Evolutionary conservation across 2,113 vertebrate species (phyloP).

Genomic region (Scartelaos histophorus): DNA sequence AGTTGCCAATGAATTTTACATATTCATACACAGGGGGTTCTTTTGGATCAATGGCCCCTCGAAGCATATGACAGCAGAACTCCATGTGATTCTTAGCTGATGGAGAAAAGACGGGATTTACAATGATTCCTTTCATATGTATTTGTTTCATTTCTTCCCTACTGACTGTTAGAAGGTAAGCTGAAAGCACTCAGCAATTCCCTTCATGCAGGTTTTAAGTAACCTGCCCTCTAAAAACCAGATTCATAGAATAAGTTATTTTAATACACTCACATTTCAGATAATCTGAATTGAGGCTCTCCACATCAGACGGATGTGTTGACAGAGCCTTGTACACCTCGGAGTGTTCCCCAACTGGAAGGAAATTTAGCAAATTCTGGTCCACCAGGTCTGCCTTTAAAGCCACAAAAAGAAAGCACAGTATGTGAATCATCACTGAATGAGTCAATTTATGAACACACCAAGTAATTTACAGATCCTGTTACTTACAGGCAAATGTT

Average conservation of each 20-base stretch:
- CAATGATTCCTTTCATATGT: neutral
- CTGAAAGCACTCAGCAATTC: too few relatives aligned
- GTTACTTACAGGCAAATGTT: constrained; percentile 96
- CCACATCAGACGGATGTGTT: constrained; percentile 87
- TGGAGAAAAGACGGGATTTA: constrained; percentile 9
- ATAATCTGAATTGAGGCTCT: constrained; percentile 88
- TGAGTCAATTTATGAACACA: neutral
- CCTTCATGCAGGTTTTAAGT: too few relatives aligned
- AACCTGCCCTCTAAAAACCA: too few relatives aligned
- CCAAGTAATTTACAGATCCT: neutral
- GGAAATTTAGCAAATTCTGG: constrained; percentile 99
- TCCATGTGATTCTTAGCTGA: constrained; percentile 97
- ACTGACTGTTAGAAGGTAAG: too few relatives aligned
- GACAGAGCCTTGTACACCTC: constrained; percentile 95
- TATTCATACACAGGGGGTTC: constrained; percentile 95
- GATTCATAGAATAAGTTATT: too few relatives aligned
- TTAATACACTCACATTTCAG: constrained; percentile 88
- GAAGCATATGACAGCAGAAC: constrained; percentile 98
- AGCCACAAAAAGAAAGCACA: constrained; percentile 24
- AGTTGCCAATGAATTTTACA: constrained; percentile 97
- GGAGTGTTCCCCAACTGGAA: constrained; percentile 93
- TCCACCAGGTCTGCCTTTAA: constrained; percentile 92
- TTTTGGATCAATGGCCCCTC: constrained; percentile 95
- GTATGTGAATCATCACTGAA: neutral
- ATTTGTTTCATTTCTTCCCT: neutral